A percentile compares a stretch with the other conserved stretches of the same genome.
Conservation (phyloP, 2,113 vertebrate species). For the Anas platyrhynchos region DNA sequence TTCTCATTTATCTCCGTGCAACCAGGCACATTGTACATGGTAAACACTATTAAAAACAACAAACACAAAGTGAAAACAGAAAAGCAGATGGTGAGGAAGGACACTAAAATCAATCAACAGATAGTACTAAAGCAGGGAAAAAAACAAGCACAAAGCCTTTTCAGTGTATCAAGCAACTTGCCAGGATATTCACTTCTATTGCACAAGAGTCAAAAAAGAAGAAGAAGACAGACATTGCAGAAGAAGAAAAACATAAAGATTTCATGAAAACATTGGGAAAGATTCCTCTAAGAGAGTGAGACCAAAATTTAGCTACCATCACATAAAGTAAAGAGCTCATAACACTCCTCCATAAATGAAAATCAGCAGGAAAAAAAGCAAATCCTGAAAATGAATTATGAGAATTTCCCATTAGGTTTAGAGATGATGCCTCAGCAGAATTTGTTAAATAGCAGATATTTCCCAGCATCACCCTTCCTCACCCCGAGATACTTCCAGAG, state of each 20-base stretch:
- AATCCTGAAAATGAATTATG: background rate
- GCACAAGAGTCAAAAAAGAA: background rate
- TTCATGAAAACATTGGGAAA: background rate
- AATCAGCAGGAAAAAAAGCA: background rate
- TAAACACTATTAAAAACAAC: constrained; percentile 35
- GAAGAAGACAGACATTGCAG: background rate
- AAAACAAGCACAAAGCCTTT: background rate
- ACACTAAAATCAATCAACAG: constrained; percentile 10
- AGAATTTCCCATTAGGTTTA: background rate
- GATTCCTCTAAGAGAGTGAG: background rate
- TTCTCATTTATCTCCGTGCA: background rate
- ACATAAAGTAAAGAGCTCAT: background rate
- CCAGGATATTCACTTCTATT: background rate
- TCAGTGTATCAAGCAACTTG: background rate
- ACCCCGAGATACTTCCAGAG: background rate
- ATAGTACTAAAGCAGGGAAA: background rate
- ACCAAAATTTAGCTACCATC: background rate
- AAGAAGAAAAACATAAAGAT: background rate
- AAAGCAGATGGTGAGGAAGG: constrained; percentile 35
- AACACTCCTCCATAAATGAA: background rate
- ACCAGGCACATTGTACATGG: background rate
- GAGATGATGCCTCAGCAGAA: background rate
- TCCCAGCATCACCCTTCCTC: background rate
- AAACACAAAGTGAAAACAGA: constrained; percentile 4
- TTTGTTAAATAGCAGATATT: background rate